phyloP scores from a whole-genome alignment of 1,140 invertebrate species.

The Epicauta chinensis region DNA sequence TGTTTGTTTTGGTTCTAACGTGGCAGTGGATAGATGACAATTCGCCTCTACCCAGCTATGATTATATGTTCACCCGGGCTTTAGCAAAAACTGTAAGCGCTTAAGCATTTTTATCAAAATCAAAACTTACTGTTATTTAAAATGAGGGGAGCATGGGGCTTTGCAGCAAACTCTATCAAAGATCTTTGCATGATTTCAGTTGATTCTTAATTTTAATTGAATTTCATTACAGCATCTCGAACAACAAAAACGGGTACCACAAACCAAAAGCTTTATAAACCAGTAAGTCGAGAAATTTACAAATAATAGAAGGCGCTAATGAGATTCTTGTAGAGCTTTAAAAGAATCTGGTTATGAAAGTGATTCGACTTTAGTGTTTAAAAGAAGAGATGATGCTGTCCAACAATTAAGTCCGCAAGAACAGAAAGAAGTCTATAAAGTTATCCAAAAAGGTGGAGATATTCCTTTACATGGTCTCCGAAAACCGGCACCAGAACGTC shows the following conservation, averaged over 20 bases:
- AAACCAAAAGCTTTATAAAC: slow-evolving; percentile 62
- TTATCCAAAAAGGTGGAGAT: slow-evolving; percentile 84
- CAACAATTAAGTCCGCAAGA: slow-evolving; percentile 70
- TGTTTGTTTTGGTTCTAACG: neutral
- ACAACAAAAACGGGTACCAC: slow-evolving; percentile 52
- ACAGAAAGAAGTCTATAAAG: slow-evolving; percentile 74
- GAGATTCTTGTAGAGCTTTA: slow-evolving; percentile 53
- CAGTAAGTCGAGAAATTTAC: slow-evolving; percentile 52
- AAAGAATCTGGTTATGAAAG: slow-evolving; percentile 88
- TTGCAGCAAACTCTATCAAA: neutral
- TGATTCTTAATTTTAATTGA: slow-evolving; percentile 14
- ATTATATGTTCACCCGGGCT: slow-evolving; percentile 56
- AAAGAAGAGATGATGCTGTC: slow-evolving; percentile 56
- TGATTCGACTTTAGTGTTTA: slow-evolving; percentile 80
- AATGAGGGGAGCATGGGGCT: neutral
- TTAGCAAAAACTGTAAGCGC: slow-evolving; percentile 55
- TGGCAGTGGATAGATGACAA: slow-evolving; percentile 61
- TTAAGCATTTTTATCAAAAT: neutral
- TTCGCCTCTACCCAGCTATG: slow-evolving; percentile 55
- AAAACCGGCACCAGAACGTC: slow-evolving; percentile 79
- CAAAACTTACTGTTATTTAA: neutral
- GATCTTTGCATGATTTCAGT: neutral
- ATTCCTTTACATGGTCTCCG: slow-evolving; percentile 81
- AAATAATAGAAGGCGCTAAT: neutral
- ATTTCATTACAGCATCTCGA: slow-evolving; percentile 53